Base-by-base conservation (phyloP, 2,113 vertebrate genomes). In the Hippolais icterina region DNA sequence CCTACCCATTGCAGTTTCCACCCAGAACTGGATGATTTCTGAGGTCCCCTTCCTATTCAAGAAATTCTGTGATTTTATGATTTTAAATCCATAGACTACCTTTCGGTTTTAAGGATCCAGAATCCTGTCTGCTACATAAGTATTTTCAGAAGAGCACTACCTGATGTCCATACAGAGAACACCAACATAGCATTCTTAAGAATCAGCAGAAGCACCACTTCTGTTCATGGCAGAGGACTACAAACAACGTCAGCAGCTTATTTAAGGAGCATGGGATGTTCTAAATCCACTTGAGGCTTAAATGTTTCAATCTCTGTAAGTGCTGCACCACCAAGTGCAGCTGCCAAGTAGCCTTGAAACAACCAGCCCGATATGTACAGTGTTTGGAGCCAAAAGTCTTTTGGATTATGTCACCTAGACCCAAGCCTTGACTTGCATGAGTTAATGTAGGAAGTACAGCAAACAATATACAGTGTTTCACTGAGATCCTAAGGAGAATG, bases 351-450 rank as follows among this genome's bases (percentile, higher is more conserved):
- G 60, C 25, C 50, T 63, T 29, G 17, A 50, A 91, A 69, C 5
- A 28, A 28, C 31, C 1, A 5, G 22, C 22, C n/a, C n/a, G 23
- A 70, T 18, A 33, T 24, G 4, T 23, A 25, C 0, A 2, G 37
- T 68, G 14, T 56, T 77, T 37, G 63, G 41, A 83, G 28, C 42
- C 31, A 6, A 3, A 42, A 37, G 37, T 44, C 28, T 46, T n/a
- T 47, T 16, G 12, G 21, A 65, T 72, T 71, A 22, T 19, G 11
- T 65, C 47, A 53, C 24, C 49, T 59, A 59, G 19, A 64, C 16
- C 19, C 13, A 70, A 53, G 52, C 7, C 27, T 63, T 57, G 35
- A 50, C 13, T 83, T 83, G n/a, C 3, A 25, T 4, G 1, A 52
- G 41, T 37, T 50, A 42, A 49, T 44, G 44, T 16, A 75, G 27